Base-by-base conservation (phyloP, 2,888 invertebrate genomes). In the Phengaris alcon region DNA sequence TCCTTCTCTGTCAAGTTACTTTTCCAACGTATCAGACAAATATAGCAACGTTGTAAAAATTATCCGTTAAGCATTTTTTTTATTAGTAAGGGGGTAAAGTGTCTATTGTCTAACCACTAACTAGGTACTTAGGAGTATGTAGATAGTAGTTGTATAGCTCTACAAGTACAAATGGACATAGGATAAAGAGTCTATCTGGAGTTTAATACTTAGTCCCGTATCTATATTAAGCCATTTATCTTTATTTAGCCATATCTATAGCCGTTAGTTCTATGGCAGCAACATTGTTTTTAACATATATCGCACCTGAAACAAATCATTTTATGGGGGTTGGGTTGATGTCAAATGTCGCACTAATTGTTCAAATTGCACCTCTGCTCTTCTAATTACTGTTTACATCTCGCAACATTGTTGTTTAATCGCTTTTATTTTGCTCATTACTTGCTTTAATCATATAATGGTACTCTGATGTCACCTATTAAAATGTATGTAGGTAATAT, bases 301-400 rank as follows among this genome's bases (percentile, higher is more conserved):
- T 74, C 59, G 44, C 68, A 35, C 52, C 54, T 68, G 6, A 68
- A 54, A 64, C 54, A 54, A 68, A 68, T 68, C 22, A 64, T 44
- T 64, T 74, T 74, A 68, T 74, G 78, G 77, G 79, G 76, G 80
- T 81, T 82, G 82, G 79, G 80, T 82, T 82, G 84, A 84, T 82
- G 86, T 85, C 88, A 90, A 91, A 91, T 92, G 90, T 89, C 84
- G 86, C 90, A 91, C 90, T 92, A 92, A 92, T 91, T 84, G 90
- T 90, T 88, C 88, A 91, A 91, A 91, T 91, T 91, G 87, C 85
- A 82, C 81, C 78, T 82, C 81, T 79, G 80, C 81, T 79, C 81
- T 81, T 77, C 82, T 87, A 87, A 89, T 88, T 87, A 81, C 74
- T 73, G 54, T 13, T 72, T 10, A 22, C n/a, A 48, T 75, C 57